Conservation (phyloP, 2,888 invertebrate species). For the Dryobotodes eremita region DNA sequence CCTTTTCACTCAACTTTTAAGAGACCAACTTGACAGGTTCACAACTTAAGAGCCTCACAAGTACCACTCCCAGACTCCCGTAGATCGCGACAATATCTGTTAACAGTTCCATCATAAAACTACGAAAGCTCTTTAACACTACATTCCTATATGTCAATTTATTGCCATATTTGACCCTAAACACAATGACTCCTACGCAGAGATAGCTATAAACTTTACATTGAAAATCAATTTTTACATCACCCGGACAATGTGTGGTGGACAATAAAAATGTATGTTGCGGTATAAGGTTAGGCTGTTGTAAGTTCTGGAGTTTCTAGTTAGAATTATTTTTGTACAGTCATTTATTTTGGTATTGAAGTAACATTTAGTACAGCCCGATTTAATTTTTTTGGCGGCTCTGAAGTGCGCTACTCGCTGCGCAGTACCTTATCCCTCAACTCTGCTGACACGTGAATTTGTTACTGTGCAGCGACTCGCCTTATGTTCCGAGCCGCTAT, state of each 20-base stretch:
- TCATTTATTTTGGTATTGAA: not conserved
- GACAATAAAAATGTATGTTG: slow-evolving; percentile 61
- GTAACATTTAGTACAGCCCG: not conserved
- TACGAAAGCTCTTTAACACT: slow-evolving; percentile 69
- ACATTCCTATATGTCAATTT: slow-evolving; percentile 77
- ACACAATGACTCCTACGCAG: slow-evolving; percentile 75
- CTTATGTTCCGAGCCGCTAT: too few relatives aligned
- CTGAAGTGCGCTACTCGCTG: too few relatives aligned
- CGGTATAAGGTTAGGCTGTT: not conserved
- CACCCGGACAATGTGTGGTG: slow-evolving; percentile 63
- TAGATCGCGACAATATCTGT: slow-evolving; percentile 48
- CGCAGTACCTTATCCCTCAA: too few relatives aligned
- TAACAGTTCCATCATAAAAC: slow-evolving; percentile 67
- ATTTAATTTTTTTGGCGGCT: too few relatives aligned
- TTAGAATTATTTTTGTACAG: not conserved
- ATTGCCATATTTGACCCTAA: slow-evolving; percentile 75
- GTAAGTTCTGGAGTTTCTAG: not conserved
- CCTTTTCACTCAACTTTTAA: slow-evolving; percentile 42
- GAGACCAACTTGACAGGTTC: slow-evolving; percentile 39
- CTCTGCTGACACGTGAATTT: too few relatives aligned
- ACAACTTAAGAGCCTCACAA: slow-evolving; percentile 41
- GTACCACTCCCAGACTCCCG: slow-evolving; percentile 24
- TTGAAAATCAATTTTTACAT: slow-evolving; percentile 83
- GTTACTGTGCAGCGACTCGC: too few relatives aligned
- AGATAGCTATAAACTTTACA: slow-evolving; percentile 73